These are phyloP conservation scores for Eufriesea mexicana DNA, from an alignment of 1,140 invertebrate species.

Conservation along the genomic window DNA sequence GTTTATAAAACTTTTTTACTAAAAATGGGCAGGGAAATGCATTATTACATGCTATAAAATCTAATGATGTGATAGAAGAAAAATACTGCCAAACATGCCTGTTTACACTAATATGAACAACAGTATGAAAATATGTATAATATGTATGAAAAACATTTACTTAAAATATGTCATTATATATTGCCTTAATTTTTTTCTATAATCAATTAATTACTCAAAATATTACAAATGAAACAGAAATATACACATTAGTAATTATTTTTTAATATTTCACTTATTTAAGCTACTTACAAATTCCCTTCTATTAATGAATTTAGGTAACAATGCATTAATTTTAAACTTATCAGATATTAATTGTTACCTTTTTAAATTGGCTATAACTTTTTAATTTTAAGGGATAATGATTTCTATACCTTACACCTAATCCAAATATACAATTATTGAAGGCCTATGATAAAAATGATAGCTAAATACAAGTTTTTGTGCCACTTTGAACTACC, in stretches of 20 bases:
- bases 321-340: neutral
- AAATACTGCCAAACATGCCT: conserved; percentile 63
- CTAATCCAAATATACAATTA: conserved; percentile 37
- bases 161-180: conserved; percentile 11
- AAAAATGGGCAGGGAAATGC: conserved; percentile 40
- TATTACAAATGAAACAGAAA: conserved; percentile 19
- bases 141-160: conserved; percentile 19
- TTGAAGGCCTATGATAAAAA: conserved; percentile 22
- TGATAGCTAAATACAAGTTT: conserved; percentile 40
- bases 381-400: neutral
- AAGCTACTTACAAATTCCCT: conserved; percentile 15
- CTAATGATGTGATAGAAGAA: conserved; percentile 52
- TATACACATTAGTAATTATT: conserved; percentile 24
- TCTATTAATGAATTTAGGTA: conserved; percentile 2
- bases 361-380: conserved; percentile 25
- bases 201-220: neutral
- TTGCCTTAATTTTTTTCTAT: conserved; percentile 2
- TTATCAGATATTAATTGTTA: conserved; percentile 15
- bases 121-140: conserved; percentile 34
- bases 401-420: conserved; percentile 36
- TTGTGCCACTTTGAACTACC: conserved; percentile 50
- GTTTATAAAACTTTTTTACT: conserved; percentile 21
- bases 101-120: conserved; percentile 60
- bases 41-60: conserved; percentile 63
- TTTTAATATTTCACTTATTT: conserved; percentile 24